Conservation (phyloP, 2,888 invertebrate species). For the Pyrrhia umbra region DNA sequence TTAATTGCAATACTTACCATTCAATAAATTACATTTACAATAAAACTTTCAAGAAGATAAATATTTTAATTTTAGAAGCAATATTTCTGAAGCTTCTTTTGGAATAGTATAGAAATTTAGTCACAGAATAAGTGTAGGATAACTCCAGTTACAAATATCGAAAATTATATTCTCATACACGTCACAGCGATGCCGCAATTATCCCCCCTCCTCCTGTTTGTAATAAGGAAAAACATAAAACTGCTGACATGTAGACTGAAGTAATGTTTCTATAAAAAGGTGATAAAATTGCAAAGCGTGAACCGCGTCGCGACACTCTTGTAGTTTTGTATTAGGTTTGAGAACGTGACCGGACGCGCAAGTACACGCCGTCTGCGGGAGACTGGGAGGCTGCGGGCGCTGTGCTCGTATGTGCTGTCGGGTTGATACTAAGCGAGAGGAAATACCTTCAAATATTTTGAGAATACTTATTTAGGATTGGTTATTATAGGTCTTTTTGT, state of each 20-base stretch:
- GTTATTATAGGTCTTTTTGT: too few species aligned
- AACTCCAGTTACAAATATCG: too few species aligned
- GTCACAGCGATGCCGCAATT: background rate
- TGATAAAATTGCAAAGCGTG: slow-evolving; percentile 22
- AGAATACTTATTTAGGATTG: too few species aligned
- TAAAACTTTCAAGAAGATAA: too few species aligned
- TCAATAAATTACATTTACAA: too few species aligned
- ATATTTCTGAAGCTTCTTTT: too few species aligned
- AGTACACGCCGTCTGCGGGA: slow-evolving; percentile 14
- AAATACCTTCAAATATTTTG: background rate
- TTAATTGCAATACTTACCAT: too few species aligned
- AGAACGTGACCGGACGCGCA: slow-evolving; percentile 38
- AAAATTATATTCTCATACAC: background rate
- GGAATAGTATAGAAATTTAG: too few species aligned
- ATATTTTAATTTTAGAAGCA: too few species aligned
- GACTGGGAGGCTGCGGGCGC: background rate
- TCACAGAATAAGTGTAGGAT: too few species aligned
- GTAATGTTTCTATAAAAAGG: slow-evolving; percentile 24
- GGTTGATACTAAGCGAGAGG: background rate
- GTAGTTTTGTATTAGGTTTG: slow-evolving; percentile 31
- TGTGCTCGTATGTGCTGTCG: background rate
- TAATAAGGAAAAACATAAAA: background rate
- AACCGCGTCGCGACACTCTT: slow-evolving; percentile 17
- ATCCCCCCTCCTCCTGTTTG: background rate
- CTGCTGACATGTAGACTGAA: background rate